Evolutionary conservation across 2,888 invertebrate genomes (phyloP).

Genomic region (Caenorhabditis macrosperma): DNA sequence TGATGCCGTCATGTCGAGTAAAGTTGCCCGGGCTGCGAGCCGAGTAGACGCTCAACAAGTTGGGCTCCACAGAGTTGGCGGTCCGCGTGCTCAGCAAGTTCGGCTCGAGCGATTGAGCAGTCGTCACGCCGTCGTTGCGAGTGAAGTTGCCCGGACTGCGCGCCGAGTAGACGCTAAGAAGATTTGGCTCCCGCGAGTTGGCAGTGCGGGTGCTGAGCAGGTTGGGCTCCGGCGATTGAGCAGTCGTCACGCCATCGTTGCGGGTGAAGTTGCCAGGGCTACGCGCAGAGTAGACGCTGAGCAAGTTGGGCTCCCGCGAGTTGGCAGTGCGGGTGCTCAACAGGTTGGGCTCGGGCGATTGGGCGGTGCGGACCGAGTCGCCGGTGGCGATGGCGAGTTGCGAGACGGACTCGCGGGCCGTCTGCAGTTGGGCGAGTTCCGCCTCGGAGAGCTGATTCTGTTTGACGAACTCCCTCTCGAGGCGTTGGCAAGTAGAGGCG

Average conservation of each 20-base stretch:
- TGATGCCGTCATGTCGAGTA: constrained; percentile 24
- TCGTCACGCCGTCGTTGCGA: no score
- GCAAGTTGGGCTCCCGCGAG: constrained; percentile 34
- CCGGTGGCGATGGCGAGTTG: constrained; percentile 10
- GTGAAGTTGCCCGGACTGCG: no score
- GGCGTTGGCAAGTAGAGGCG: constrained; percentile 40
- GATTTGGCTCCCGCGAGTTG: constrained; percentile 47
- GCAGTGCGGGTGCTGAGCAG: constrained; percentile 41
- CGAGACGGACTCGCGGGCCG: constrained; percentile 50
- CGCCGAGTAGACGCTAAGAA: constrained; percentile 33
- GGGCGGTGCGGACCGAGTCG: constrained; percentile 39
- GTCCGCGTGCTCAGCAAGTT: constrained; percentile 48
- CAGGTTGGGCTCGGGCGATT: constrained; percentile 51
- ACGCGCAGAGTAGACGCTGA: constrained; percentile 36
- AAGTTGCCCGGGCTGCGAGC: constrained; percentile 34
- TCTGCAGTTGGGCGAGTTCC: constrained; percentile 37
- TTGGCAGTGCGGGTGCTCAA: constrained; percentile 45
- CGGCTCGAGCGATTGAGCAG: constrained; percentile 50
- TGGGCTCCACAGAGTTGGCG: constrained; percentile 42
- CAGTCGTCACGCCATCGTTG: constrained; percentile 41
- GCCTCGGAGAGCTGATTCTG: constrained; percentile 35
- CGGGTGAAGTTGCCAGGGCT: constrained; percentile 31
- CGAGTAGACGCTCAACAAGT: constrained; percentile 34
- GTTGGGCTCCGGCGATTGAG: constrained; percentile 41
- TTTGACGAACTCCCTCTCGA: constrained; percentile 53